These are phyloP conservation scores for Platycheirus albimanus DNA, from an alignment of 2,888 invertebrate species.

Conservation along the genomic window DNA sequence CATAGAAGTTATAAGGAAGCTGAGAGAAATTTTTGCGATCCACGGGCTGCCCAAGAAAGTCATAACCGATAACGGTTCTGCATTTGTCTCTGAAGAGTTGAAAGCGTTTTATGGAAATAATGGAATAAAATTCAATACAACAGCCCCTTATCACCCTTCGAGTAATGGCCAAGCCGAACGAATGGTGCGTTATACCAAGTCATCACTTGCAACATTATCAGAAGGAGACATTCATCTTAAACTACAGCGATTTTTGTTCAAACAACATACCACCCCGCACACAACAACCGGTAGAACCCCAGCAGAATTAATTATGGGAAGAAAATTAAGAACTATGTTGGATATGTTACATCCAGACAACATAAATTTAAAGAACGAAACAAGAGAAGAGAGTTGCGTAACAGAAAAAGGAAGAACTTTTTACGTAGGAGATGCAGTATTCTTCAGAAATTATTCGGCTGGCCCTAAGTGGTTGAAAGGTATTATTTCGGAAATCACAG, in stretches of 20 bases:
- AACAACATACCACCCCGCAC: constrained; percentile 7
- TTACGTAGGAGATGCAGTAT: constrained; percentile 20
- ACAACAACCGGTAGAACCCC: constrained; percentile 37
- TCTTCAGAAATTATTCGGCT: constrained; percentile 17
- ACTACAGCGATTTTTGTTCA: constrained; percentile 35
- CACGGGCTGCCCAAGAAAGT: constrained; percentile 7
- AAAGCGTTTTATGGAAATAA: constrained; percentile 5
- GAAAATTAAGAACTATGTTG: constrained; percentile 15
- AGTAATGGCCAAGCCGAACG: constrained; percentile 34
- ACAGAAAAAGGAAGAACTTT: constrained; percentile 3
- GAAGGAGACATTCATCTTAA: constrained; percentile 31
- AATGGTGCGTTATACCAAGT: constrained; percentile 30
- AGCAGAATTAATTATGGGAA: constrained; percentile 18
- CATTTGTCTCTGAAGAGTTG: constrained; percentile 9
- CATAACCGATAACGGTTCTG: constrained; percentile 5
- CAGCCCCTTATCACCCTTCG: constrained; percentile 32
- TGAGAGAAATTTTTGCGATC: constrained; percentile 4
- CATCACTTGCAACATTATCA: constrained; percentile 8
- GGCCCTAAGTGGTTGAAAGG: too few relatives aligned
- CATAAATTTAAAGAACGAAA: constrained; percentile 3
- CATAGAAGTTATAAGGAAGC: constrained; percentile 3
- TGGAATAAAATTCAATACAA: constrained; percentile 21
- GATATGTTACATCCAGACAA: too few relatives aligned
- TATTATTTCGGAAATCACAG: too few relatives aligned
- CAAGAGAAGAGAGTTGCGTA: neutral